Evolutionary conservation across 92 coral and sea anemone genomes (phyloP).

Genomic region (Actinernus sp.): DNA sequence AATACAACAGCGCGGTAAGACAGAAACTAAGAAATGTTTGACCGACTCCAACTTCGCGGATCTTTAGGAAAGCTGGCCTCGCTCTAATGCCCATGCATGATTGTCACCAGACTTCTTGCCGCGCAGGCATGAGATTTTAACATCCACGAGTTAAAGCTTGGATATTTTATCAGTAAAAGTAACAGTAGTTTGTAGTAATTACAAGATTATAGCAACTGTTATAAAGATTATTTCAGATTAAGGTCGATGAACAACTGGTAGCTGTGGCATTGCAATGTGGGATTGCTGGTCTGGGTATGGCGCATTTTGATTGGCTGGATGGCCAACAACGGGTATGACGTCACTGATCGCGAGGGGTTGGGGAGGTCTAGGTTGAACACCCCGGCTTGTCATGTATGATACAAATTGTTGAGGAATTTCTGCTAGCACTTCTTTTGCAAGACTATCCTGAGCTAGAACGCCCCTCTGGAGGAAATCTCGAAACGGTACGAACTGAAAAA

Average conservation of each 20-base stretch:
- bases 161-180: no score
- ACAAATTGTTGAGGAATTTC: slow-evolving; percentile 85
- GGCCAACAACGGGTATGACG: slow-evolving; percentile 55
- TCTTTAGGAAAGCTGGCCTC: no score
- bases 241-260: not conserved
- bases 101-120: no score
- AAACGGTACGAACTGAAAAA: slow-evolving; percentile 96
- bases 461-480: slow-evolving; percentile 91
- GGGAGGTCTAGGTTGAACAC: slow-evolving; percentile 60
- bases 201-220: no score
- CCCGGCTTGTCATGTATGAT: slow-evolving; percentile 62
- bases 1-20: no score
- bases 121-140: no score
- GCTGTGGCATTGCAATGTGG: not conserved
- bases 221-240: no score
- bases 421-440: slow-evolving; percentile 86
- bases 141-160: no score
- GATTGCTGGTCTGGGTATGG: slow-evolving; percentile 21
- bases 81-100: no score
- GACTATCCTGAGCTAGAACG: slow-evolving; percentile 65
- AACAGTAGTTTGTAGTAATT: no score
- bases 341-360: slow-evolving; percentile 54
- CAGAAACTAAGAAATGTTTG: no score
- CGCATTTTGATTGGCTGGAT: slow-evolving; percentile 38
- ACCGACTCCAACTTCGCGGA: no score